These are phyloP conservation scores for Macroteleia sp. DNA, from an alignment of 2,888 invertebrate species.

Conservation along the genomic window DNA sequence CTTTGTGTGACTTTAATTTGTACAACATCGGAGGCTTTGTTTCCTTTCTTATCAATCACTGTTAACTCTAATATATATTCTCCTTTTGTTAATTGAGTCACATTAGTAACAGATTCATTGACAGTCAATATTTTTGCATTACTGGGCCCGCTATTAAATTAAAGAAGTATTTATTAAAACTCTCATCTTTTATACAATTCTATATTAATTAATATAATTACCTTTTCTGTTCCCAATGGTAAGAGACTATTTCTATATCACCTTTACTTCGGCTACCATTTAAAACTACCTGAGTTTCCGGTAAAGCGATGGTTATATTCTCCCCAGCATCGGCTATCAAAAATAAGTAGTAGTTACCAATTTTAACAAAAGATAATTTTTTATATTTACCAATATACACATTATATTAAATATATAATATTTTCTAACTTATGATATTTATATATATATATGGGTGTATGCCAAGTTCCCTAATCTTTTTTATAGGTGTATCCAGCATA, in stretches of 20 bases:
- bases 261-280: conserved; percentile 93
- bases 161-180: too few species aligned
- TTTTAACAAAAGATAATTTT: not conserved
- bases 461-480: too few species aligned
- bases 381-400: too few species aligned
- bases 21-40: conserved; percentile 90
- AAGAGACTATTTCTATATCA: conserved; percentile 92
- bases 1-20: conserved; percentile 93
- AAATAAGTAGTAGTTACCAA: too few species aligned
- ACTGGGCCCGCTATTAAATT: conserved; percentile 85
- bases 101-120: conserved; percentile 89
- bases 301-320: conserved; percentile 90
- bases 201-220: conserved; percentile 71
- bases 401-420: too few species aligned
- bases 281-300: conserved; percentile 91
- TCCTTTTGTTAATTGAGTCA: conserved; percentile 92
- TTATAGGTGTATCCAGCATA: too few species aligned
- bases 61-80: conserved; percentile 91
- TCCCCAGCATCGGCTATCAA: conserved; percentile 85
- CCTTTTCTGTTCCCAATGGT: conserved; percentile 93
- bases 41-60: conserved; percentile 93
- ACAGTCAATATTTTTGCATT: conserved; percentile 83
- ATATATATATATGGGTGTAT: too few species aligned
- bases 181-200: too few species aligned
- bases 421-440: too few species aligned